These are phyloP conservation scores for Forbesichthys papilliferus DNA, from an alignment of 2,113 vertebrate species.

Conservation along the genomic window DNA sequence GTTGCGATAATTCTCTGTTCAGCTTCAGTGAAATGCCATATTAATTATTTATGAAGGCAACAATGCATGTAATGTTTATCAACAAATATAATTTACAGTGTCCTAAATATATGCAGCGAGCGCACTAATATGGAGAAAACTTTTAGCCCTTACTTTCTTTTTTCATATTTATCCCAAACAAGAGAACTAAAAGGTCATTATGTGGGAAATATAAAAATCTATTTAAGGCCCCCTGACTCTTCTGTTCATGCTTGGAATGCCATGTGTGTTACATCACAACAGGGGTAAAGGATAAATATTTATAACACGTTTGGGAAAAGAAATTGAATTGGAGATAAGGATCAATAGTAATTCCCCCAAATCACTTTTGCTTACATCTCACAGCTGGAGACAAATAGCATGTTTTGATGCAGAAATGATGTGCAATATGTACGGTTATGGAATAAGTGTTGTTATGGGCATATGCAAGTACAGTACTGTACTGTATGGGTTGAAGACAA, in stretches of 20 bases:
- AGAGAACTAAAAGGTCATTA: background rate
- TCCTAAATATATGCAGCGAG: background rate
- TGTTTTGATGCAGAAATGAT: background rate
- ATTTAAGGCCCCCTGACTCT: background rate
- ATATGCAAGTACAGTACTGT: background rate
- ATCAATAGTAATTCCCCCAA: constrained; percentile 22
- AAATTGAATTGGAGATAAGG: constrained; percentile 3
- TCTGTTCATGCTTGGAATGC: background rate
- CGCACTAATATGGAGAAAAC: background rate
- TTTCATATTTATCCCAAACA: background rate
- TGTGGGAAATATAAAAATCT: constrained; percentile 10
- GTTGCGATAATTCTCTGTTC: too few relatives aligned
- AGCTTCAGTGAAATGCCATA: too few relatives aligned
- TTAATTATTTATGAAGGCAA: too few relatives aligned
- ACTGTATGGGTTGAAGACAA: too few relatives aligned
- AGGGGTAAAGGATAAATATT: constrained; percentile 13
- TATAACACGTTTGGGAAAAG: constrained; percentile 5
- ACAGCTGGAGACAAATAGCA: constrained; percentile 3
- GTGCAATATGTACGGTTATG: background rate
- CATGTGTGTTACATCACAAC: background rate
- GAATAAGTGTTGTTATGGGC: background rate
- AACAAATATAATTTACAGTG: too few relatives aligned
- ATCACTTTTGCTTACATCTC: constrained; percentile 17
- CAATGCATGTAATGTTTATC: too few relatives aligned
- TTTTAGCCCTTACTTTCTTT: too few relatives aligned